phyloP scores from a whole-genome alignment of 1,140 invertebrate genomes.

The Penaeus japonicus region DNA sequence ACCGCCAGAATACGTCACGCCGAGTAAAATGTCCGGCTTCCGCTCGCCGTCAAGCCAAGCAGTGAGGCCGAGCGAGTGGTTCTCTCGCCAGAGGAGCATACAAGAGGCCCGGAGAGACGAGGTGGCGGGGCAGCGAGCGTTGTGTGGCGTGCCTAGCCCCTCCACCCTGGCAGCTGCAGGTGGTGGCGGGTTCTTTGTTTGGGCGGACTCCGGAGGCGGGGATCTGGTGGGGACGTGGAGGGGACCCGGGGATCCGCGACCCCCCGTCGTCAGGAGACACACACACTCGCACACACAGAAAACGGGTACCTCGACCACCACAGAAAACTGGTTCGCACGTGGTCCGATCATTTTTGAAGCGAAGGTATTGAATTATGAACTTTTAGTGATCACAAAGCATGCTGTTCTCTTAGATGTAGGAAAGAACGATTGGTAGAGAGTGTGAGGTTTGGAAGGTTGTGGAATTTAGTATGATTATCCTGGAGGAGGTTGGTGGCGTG shows the following conservation, averaged over 20 bases:
- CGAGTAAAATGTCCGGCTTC: background rate
- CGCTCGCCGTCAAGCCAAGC: background rate
- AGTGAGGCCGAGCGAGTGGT: background rate
- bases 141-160: background rate
- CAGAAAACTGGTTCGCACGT: slow-evolving; percentile 48
- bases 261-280: slow-evolving; percentile 51
- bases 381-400: slow-evolving; percentile 3
- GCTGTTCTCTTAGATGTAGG: slow-evolving; percentile 14
- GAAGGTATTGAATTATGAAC: slow-evolving; percentile 16
- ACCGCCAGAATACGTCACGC: no score
- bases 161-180: slow-evolving; percentile 33
- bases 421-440: background rate
- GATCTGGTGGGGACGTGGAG: background rate
- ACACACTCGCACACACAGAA: slow-evolving; percentile 21
- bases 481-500: slow-evolving; percentile 28
- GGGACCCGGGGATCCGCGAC: slow-evolving; percentile 27
- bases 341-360: slow-evolving; percentile 53
- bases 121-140: background rate
- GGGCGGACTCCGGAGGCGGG: background rate
- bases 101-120: background rate
- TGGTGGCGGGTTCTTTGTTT: slow-evolving; percentile 54
- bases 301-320: slow-evolving; percentile 1
- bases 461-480: background rate
- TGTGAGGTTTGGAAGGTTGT: background rate
- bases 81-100: background rate